These are phyloP conservation scores for Trachymyrmex cornetzi DNA, from an alignment of 1,140 invertebrate species.

Conservation along the genomic window DNA sequence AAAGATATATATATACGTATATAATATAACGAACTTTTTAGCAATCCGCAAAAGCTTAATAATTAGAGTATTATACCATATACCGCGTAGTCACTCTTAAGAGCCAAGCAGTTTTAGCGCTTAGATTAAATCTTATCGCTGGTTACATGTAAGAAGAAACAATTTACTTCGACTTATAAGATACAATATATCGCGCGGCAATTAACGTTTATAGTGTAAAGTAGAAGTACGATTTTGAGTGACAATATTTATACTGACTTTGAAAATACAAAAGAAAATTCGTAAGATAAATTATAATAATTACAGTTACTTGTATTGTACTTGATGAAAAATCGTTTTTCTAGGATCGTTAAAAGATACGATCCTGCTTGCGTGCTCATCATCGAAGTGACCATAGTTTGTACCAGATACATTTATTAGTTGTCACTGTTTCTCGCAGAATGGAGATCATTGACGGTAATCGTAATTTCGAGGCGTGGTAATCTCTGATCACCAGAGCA, in stretches of 20 bases:
- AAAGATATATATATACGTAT: conserved; percentile 24
- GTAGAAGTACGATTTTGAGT: conserved; percentile 16
- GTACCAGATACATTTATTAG: background rate
- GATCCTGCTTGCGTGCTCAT: background rate
- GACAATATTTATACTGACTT: conserved; percentile 49
- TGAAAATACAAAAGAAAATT: conserved; percentile 39
- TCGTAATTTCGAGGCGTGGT: conserved; percentile 4
- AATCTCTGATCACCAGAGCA: background rate
- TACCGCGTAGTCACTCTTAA: conserved; percentile 41
- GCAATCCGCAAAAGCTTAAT: conserved; percentile 47
- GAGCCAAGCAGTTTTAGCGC: conserved; percentile 58
- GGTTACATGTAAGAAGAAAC: conserved; percentile 43
- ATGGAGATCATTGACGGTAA: background rate
- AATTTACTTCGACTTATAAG: conserved; percentile 31
- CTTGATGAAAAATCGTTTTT: conserved; percentile 16
- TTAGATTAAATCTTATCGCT: conserved; percentile 61
- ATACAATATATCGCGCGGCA: conserved; percentile 29
- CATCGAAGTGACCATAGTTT: background rate
- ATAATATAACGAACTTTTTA: conserved; percentile 48
- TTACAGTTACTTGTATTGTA: conserved; percentile 35
- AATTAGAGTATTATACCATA: conserved; percentile 32
- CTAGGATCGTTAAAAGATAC: background rate
- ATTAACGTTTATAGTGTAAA: conserved; percentile 38
- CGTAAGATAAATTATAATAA: background rate
- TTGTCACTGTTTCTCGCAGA: background rate